Evolutionary conservation across 2,888 invertebrate genomes (phyloP).

Genomic region (Lepidocyrtinus sp.): DNA sequence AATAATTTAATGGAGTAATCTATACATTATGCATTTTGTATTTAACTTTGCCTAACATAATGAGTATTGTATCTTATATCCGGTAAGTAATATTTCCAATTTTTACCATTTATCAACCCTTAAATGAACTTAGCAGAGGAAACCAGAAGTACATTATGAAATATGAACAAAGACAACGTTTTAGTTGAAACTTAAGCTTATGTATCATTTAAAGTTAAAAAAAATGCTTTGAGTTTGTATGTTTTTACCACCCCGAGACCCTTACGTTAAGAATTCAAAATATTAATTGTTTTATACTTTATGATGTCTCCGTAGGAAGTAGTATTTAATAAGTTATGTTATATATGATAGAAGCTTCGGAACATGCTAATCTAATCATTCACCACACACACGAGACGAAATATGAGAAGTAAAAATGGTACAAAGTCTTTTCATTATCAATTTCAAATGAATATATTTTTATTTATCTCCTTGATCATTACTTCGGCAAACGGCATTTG

Average conservation of each 20-base stretch:
- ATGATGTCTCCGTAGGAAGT: neutral
- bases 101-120: too few species aligned
- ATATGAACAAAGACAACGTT: conserved; percentile 6
- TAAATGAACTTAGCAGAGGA: neutral
- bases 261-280: neutral
- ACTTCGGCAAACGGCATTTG: too few species aligned
- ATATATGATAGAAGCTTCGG: conserved; percentile 17
- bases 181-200: neutral
- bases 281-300: conserved; percentile 1
- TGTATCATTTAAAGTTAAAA: neutral
- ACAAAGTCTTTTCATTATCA: conserved; percentile 45
- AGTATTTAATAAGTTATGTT: neutral
- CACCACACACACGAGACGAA: conserved; percentile 19
- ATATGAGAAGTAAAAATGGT: conserved; percentile 55
- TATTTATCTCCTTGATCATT: too few species aligned
- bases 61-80: too few species aligned
- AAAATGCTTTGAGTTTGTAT: conserved; percentile 3
- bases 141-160: conserved; percentile 2
- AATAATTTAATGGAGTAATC: too few species aligned
- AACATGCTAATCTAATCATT: conserved; percentile 36
- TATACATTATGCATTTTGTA: too few species aligned
- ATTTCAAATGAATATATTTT: neutral
- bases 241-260: neutral
- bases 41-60: too few species aligned
- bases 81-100: too few species aligned